Percentiles rank a stretch among this genome's conserved stretches.
Evolutionary conservation across 64 coral and sea anemone species (phyloP).

Genomic region (Montipora cactus): DNA sequence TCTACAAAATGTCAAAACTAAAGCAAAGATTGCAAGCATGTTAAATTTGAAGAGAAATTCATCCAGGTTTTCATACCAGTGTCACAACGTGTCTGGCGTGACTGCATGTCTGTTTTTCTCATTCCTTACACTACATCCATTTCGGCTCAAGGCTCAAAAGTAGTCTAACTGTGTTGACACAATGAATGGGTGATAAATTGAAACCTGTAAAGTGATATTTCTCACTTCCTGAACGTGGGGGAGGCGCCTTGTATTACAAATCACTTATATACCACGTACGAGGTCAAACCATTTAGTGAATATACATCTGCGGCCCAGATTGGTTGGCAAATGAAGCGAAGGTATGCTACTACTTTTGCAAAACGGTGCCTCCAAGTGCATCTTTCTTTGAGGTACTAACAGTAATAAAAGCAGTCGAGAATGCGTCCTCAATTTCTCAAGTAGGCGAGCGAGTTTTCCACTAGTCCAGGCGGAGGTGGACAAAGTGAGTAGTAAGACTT

Average conservation of each 20-base stretch:
- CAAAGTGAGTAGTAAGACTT: no score
- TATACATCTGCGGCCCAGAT: slow-evolving; percentile 14
- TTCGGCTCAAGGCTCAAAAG: neutral
- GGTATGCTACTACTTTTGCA: neutral
- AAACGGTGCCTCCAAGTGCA: neutral
- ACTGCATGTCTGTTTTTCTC: neutral
- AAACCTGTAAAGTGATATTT: slow-evolving; percentile 11
- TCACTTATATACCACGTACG: neutral
- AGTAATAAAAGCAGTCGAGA: no score
- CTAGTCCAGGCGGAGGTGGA: no score
- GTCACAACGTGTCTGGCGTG: neutral
- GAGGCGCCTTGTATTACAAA: slow-evolving; percentile 29
- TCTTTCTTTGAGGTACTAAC: neutral
- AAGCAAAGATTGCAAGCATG: no score
- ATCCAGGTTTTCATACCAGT: neutral
- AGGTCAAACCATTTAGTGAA: slow-evolving; percentile 19
- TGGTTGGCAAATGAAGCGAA: neutral
- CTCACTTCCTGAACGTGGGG: slow-evolving; percentile 40
- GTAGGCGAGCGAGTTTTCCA: no score
- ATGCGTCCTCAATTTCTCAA: no score
- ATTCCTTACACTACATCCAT: slow-evolving; percentile 11
- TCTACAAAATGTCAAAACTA: no score
- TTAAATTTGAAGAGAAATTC: no score
- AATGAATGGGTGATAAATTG: slow-evolving; percentile 58
- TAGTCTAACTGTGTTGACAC: slow-evolving; percentile 6